Conservation (phyloP, 2,888 invertebrate species). For the Brachypalpus laphriformis region DNA sequence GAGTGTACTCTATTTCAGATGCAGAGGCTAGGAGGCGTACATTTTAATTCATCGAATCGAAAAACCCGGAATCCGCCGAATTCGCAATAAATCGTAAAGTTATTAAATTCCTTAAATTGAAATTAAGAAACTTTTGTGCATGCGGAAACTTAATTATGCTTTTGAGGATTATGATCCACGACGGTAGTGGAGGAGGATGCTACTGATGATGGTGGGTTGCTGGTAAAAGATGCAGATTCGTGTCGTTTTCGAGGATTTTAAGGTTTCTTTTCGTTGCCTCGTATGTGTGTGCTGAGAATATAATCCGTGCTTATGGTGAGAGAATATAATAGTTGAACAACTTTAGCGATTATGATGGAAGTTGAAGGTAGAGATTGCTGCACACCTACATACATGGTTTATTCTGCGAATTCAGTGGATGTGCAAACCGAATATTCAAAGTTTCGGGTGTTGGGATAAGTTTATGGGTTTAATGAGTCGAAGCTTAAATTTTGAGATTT, state of each 20-base stretch:
- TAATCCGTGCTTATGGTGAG: slow-evolving; percentile 46
- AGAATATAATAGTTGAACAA: slow-evolving; percentile 55
- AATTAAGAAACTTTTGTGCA: slow-evolving; percentile 74
- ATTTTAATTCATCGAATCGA: slow-evolving; percentile 73
- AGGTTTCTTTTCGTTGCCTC: background rate
- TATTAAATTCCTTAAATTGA: slow-evolving; percentile 74
- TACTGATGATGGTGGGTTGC: background rate
- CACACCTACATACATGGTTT: slow-evolving; percentile 1
- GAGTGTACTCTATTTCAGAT: slow-evolving; percentile 16
- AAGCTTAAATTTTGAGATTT: background rate
- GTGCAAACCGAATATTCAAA: background rate
- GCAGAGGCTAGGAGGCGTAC: background rate
- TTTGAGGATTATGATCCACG: slow-evolving; percentile 69
- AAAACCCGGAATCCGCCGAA: slow-evolving; percentile 66
- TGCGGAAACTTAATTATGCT: slow-evolving; percentile 73
- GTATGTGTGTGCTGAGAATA: slow-evolving; percentile 18
- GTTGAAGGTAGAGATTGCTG: slow-evolving; percentile 32
- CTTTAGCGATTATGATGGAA: slow-evolving; percentile 56
- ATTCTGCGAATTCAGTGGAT: background rate
- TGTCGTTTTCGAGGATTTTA: slow-evolving; percentile 36
- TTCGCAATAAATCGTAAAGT: slow-evolving; percentile 73
- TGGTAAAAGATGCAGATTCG: slow-evolving; percentile 42
- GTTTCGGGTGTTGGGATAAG: background rate
- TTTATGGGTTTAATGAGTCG: background rate
- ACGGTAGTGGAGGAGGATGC: slow-evolving; percentile 21